A percentile compares a stretch with the other conserved stretches of the same genome.
Evolutionary conservation across 2,113 vertebrate species (phyloP).

Genomic region (Chroicocephalus ridibundus): DNA sequence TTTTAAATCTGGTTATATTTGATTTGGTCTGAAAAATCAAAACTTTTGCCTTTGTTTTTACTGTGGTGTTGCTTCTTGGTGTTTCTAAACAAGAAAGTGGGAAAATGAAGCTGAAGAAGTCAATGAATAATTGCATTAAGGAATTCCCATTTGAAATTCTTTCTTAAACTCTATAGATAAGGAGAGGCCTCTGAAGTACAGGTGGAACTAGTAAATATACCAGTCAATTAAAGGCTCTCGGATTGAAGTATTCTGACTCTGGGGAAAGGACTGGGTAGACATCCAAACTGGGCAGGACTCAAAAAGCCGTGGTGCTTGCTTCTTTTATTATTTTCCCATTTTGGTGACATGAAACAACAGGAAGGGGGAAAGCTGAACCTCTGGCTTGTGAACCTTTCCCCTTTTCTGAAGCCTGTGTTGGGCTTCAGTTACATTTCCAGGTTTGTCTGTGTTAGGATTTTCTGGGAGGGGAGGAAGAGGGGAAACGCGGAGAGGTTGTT

Average conservation of each 20-base stretch:
- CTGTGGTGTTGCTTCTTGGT: background rate
- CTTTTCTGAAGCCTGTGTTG: background rate
- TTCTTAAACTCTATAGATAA: background rate
- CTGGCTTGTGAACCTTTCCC: background rate
- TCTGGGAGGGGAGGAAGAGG: background rate
- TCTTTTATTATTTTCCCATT: background rate
- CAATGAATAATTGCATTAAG: background rate
- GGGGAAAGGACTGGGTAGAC: background rate
- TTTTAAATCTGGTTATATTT: background rate
- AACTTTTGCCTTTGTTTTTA: background rate
- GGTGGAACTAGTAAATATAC: background rate
- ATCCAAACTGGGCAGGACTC: background rate
- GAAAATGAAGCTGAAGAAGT: background rate
- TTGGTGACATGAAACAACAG: background rate
- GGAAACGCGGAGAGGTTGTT: background rate
- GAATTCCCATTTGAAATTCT: background rate
- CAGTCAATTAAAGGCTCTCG: background rate
- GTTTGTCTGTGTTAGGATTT: background rate
- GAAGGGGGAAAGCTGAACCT: background rate
- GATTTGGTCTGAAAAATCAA: background rate
- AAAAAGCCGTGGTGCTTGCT: background rate
- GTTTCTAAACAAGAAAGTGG: background rate
- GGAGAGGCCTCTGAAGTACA: background rate
- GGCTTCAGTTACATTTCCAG: background rate
- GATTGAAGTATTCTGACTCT: background rate